Evolutionary conservation across 2,888 invertebrate species (phyloP).

Genomic region (Machimus atricapillus): DNA sequence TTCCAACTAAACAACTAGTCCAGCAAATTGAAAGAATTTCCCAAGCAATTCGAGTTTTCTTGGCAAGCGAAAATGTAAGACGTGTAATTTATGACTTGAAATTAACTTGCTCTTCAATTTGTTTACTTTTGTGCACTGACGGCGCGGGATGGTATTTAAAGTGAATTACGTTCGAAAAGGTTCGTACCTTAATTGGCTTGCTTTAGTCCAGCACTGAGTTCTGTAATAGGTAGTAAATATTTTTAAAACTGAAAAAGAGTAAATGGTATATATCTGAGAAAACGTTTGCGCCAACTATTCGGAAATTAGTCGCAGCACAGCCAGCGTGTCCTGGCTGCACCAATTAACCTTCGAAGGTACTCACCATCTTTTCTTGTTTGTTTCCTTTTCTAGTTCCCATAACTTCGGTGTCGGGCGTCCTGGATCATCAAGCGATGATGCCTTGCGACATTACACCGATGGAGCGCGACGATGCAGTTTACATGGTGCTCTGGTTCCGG

Average conservation of each 20-base stretch:
- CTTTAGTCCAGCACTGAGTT: background rate
- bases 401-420: constrained; percentile 80
- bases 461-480: constrained; percentile 80
- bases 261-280: background rate
- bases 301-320: background rate
- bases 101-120: background rate
- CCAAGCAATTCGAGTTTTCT: background rate
- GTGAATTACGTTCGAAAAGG: background rate
- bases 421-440: constrained; percentile 80
- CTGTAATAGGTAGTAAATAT: background rate
- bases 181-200: background rate
- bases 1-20: background rate
- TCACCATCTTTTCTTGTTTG: background rate
- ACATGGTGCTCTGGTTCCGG: constrained; percentile 90
- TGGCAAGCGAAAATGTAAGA: background rate
- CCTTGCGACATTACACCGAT: constrained; percentile 87
- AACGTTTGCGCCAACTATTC: background rate
- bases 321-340: background rate
- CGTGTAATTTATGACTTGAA: background rate
- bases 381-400: constrained; percentile 72
- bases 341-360: background rate
- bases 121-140: background rate
- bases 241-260: background rate
- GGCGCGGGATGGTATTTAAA: background rate
- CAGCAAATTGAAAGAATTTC: background rate